phyloP scores from a whole-genome alignment of 2,888 invertebrate genomes.

The Diloba caeruleocephala region DNA sequence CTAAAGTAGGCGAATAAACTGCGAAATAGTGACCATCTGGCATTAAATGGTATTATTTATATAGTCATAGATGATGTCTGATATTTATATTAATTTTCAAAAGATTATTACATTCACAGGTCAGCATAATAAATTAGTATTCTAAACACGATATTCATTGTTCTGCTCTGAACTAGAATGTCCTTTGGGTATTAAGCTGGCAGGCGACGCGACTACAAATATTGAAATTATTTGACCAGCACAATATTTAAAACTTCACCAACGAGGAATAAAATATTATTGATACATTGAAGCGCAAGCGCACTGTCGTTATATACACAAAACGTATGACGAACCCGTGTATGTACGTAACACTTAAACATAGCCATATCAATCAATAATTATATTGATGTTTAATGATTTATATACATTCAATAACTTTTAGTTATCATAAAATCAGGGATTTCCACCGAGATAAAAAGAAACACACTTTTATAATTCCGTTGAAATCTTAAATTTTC shows the following conservation, averaged over 20 bases:
- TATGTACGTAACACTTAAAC: no score
- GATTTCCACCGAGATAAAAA: no score
- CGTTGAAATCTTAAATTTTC: no score
- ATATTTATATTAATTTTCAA: constrained; percentile 26
- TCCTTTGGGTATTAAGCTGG: constrained; percentile 39
- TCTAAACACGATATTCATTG: constrained; percentile 41
- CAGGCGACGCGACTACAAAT: constrained; percentile 30
- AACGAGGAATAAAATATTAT: background rate
- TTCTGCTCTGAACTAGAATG: constrained; percentile 46
- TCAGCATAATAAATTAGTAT: constrained; percentile 34
- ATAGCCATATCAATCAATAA: no score
- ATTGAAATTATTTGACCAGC: constrained; percentile 34
- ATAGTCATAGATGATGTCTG: constrained; percentile 5
- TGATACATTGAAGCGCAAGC: background rate
- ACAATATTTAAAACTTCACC: constrained; percentile 5
- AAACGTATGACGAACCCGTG: background rate
- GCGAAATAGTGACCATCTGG: no score
- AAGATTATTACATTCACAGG: constrained; percentile 25
- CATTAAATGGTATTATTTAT: background rate
- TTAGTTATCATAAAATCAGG: no score
- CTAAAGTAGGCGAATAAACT: no score
- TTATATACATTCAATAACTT: no score
- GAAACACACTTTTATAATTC: no score
- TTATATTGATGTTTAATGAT: no score
- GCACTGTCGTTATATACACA: background rate